Evolutionary conservation across 1,140 invertebrate genomes (phyloP).

Genomic region (Lamellibrachia luymesi): DNA sequence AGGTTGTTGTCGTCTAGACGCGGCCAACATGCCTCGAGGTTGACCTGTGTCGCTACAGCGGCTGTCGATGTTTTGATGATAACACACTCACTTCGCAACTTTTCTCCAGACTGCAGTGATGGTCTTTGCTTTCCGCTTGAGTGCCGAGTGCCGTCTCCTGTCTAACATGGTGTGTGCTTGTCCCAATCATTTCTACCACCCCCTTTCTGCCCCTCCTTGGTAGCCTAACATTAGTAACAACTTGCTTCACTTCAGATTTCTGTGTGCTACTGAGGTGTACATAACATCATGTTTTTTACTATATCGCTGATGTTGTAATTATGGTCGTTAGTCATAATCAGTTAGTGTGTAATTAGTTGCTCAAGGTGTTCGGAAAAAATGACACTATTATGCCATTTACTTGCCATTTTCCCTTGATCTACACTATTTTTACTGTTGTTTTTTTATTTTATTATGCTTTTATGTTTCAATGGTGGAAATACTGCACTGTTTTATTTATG

Average conservation of each 20-base stretch:
- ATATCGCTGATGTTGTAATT: conserved; percentile 1
- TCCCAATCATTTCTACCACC: background rate
- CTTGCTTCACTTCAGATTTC: background rate
- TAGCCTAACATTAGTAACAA: background rate
- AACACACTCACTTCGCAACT: background rate
- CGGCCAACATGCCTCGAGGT: background rate
- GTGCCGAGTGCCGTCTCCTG: background rate
- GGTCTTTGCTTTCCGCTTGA: background rate
- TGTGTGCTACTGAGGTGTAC: background rate
- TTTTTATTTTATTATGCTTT: conserved; percentile 2
- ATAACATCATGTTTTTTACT: background rate
- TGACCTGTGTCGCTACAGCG: background rate
- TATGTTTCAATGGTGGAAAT: background rate
- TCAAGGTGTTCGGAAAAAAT: background rate
- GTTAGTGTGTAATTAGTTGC: background rate
- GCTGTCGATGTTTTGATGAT: background rate
- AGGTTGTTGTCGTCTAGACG: too few species aligned
- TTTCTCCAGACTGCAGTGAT: background rate
- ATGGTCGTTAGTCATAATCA: background rate
- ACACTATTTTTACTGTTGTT: background rate
- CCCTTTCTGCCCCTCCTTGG: background rate
- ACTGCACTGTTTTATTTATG: background rate
- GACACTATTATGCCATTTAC: background rate
- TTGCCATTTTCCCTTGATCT: conserved; percentile 3
- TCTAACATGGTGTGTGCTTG: conserved; percentile 4